Evolutionary conservation across 2,797 vertebrate genomes (phyloP), one percentile per base, ranked within the genome.

Genomic region (Macropodus opercularis): DNA sequence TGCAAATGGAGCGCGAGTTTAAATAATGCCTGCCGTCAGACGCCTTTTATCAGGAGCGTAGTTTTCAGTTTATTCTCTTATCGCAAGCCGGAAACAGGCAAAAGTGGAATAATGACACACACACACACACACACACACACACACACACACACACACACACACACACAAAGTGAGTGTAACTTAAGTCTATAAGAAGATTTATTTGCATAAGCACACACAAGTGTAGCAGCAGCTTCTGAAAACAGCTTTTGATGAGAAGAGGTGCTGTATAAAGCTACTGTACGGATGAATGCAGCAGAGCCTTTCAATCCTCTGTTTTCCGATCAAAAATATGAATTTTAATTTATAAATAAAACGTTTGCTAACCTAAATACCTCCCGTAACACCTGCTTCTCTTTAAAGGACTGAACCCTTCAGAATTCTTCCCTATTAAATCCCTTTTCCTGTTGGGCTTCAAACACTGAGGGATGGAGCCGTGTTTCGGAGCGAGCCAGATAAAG

Each of bases 141-240:
- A 78, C 50, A 63, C 66, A 65, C 72, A 51, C 69, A 81, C 69
- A 64, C 72, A 78, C 50, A 63, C 66, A 65, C 72, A 64, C 72
- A 78, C 50, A 63, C 66, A 65, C 72, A 51, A 70, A 81, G 64
- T 55, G 58, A 77, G 79, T 68, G 58, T 82, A 40, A 70, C 73
- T 83, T 83, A 85, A 89, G 69, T 86, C 79, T 19, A n/a, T 88
- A 80, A 89, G 85, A 78, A 87, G 76, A 84, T 84, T 83, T 67
- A 90, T 87, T 88, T 87, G 72, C 83, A 88, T 85, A 77, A 84
- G 77, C 15, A 36, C 56, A 66, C 46, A 47, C 57, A 74, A n/a
- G n/a, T n/a, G 70, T 38, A 8, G 0, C 53, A 69, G 77, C 31
- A 54, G 69, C 58, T 77, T 77, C 57, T 62, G 55, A 70, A 79